These are phyloP conservation scores for Ecliptopera silaceata DNA, from an alignment of 2,888 invertebrate genomes.

Conservation along the genomic window DNA sequence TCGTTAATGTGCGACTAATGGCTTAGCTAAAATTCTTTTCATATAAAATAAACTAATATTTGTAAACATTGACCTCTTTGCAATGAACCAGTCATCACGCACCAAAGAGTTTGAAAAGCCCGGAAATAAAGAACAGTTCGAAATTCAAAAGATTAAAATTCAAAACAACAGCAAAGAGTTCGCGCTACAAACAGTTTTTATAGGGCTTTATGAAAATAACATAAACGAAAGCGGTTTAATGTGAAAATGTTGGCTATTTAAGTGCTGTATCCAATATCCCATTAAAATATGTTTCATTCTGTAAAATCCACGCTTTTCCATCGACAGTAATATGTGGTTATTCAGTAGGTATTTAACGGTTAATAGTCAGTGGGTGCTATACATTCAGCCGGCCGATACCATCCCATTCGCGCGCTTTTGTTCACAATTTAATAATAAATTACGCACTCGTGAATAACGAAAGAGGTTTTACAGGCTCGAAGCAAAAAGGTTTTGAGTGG, in stretches of 20 bases:
- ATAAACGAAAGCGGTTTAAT: not conserved
- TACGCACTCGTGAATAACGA: conserved; percentile 23
- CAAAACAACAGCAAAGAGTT: not conserved
- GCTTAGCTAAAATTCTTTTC: no score
- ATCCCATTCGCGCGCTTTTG: conserved; percentile 43
- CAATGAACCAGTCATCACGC: not conserved
- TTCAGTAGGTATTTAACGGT: conserved; percentile 53
- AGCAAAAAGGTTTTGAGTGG: conserved; percentile 17
- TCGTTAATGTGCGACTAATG: no score
- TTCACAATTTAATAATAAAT: conserved; percentile 26
- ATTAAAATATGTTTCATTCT: conserved; percentile 24
- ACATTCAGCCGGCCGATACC: conserved; percentile 46
- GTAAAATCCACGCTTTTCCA: conserved; percentile 24
- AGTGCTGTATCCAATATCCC: conserved; percentile 12
- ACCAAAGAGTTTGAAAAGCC: not conserved
- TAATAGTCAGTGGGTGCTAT: conserved; percentile 39
- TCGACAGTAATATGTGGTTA: conserved; percentile 27
- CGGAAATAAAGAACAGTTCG: not conserved
- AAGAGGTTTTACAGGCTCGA: conserved; percentile 20
- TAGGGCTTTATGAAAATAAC: not conserved
- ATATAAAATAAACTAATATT: no score
- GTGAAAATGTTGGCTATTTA: conserved; percentile 10
- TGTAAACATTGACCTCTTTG: not conserved
- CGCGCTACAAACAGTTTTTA: not conserved
- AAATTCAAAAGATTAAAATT: not conserved